Percentiles rank a stretch among this genome's conserved stretches.
phyloP scores from a whole-genome alignment of 2,113 vertebrate species.

The Sorex araneus region DNA sequence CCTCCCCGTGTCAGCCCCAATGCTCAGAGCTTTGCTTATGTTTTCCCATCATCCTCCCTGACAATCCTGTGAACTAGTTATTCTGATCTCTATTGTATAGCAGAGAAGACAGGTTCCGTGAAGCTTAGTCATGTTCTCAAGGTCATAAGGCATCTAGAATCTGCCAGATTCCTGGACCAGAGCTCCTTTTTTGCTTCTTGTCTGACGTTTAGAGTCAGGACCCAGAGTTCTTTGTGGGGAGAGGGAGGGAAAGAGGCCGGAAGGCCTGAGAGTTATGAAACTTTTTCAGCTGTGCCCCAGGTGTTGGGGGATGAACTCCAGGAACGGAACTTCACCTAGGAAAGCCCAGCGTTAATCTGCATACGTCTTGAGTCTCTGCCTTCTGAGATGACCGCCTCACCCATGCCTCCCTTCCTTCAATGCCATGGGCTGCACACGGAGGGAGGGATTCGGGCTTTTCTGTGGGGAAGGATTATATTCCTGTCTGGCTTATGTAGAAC shows the following conservation, averaged over 20 bases:
- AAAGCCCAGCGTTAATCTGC: background rate
- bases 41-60: constrained; percentile 70
- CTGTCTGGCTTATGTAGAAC: background rate
- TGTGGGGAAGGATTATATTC: background rate
- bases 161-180: background rate
- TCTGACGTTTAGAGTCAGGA: constrained; percentile 20
- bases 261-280: constrained; percentile 22
- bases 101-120: constrained; percentile 51
- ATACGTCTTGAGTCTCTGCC: background rate
- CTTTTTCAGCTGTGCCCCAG: background rate
- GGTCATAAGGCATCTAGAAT: constrained; percentile 45
- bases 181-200: constrained; percentile 32
- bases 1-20: constrained; percentile 69
- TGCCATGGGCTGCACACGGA: background rate
- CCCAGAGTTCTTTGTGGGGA: background rate
- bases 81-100: constrained; percentile 62
- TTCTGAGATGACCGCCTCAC: background rate
- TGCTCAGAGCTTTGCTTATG: constrained; percentile 74
- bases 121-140: constrained; percentile 65
- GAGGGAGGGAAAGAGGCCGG: background rate
- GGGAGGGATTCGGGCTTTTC: background rate
- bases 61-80: constrained; percentile 47
- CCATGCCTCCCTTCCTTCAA: background rate
- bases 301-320: background rate
- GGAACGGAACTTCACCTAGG: background rate